These are phyloP conservation scores for Periplaneta americana DNA, from an alignment of 1,140 invertebrate species.

Conservation along the genomic window DNA sequence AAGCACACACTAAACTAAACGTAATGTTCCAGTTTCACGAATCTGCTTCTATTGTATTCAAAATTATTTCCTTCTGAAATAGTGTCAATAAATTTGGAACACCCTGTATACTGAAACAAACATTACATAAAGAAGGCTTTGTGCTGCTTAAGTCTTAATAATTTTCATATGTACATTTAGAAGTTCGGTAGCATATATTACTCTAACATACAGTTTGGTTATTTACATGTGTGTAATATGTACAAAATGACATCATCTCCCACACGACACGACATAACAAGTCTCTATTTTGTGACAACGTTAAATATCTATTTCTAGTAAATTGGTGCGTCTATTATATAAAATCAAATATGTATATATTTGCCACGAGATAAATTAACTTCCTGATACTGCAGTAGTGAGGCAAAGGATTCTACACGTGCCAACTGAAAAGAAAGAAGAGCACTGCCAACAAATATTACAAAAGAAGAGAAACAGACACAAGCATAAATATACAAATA, in stretches of 20 bases:
- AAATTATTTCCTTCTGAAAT: neutral
- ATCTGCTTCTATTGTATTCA: neutral
- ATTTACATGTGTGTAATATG: neutral
- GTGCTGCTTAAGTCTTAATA: neutral
- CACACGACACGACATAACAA: neutral
- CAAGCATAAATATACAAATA: neutral
- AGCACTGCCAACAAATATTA: neutral
- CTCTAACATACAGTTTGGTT: neutral
- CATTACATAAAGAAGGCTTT: neutral
- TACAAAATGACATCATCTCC: neutral
- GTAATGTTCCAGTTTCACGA: neutral
- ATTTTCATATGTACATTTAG: neutral
- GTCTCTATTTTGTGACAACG: neutral
- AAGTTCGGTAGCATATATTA: neutral
- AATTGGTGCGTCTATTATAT: neutral
- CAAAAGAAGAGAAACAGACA: neutral
- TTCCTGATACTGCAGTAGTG: neutral
- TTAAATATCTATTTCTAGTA: neutral
- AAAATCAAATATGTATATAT: neutral
- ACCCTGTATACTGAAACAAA: neutral
- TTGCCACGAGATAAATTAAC: neutral
- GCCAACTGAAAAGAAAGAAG: neutral
- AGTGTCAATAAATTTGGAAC: neutral
- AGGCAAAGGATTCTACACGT: neutral
- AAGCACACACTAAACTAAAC: neutral